Conservation (phyloP, 37 sponge, comb jelly and placozoan genomes). For the Diacarnus erythraeanus region DNA sequence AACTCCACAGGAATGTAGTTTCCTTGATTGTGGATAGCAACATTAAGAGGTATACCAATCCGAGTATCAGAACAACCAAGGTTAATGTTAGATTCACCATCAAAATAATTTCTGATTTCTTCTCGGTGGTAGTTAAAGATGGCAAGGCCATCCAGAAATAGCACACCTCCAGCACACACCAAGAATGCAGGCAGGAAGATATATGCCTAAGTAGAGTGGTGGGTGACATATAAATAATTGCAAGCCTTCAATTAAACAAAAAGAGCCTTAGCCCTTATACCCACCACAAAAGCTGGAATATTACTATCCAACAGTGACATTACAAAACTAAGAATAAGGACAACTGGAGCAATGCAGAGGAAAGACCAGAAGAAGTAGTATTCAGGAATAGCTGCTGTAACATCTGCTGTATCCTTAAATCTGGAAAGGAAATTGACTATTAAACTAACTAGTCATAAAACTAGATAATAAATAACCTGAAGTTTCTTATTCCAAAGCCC, state of each 20-base stretch:
- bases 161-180: constrained; percentile 27
- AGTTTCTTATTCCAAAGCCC: constrained; percentile 57
- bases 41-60: no score
- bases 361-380: constrained; percentile 32
- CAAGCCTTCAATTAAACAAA: neutral
- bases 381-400: constrained; percentile 18
- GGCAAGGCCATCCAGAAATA: constrained; percentile 15
- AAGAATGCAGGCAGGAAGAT: constrained; percentile 29
- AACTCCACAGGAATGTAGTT: constrained; percentile 39
- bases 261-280: neutral
- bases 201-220: constrained; percentile 10
- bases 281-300: constrained; percentile 1
- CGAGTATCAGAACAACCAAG: neutral
- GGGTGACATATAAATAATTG: neutral
- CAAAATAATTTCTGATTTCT: no score
- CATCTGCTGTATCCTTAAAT: neutral
- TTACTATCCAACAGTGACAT: constrained; percentile 13
- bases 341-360: constrained; percentile 5
- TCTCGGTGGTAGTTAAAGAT: constrained; percentile 18
- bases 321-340: constrained; percentile 14
- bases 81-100: neutral
- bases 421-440: neutral
- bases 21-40: constrained; percentile 19
- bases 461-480: constrained; percentile 5
- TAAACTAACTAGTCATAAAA: neutral